Evolutionary conservation across 2,888 invertebrate genomes (phyloP).

Genomic region (Epicampocera succincta): DNA sequence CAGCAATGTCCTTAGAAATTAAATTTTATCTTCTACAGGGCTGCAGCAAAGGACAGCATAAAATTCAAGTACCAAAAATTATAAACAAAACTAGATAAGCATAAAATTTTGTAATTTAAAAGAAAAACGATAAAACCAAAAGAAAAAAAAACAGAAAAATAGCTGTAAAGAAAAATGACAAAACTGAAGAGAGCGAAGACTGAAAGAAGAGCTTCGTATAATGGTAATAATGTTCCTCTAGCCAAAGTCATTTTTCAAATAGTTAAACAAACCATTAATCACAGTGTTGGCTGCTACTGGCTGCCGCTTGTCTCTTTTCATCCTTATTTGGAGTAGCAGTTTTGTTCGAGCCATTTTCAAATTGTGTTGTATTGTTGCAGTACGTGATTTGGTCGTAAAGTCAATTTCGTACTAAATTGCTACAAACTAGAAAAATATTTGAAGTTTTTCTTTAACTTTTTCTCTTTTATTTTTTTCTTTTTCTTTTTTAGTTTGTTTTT

Average conservation of each 20-base stretch:
- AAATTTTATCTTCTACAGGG: constrained; percentile 10
- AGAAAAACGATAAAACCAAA: not conserved
- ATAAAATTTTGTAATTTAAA: constrained; percentile 44
- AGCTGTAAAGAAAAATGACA: not conserved
- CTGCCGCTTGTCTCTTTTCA: constrained; percentile 44
- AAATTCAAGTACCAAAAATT: constrained; percentile 21
- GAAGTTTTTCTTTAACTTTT: not conserved
- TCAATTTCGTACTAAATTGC: constrained; percentile 50
- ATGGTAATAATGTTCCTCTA: constrained; percentile 64
- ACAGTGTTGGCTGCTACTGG: constrained; percentile 50
- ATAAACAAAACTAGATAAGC: not conserved
- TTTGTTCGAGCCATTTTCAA: constrained; percentile 17
- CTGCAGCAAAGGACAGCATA: constrained; percentile 5
- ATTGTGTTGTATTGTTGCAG: constrained; percentile 4
- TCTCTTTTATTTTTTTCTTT: not conserved
- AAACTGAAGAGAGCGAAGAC: no score
- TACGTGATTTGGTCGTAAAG: constrained; percentile 60
- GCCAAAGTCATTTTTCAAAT: constrained; percentile 71
- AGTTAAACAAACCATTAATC: constrained; percentile 71
- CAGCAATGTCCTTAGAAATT: constrained; percentile 30
- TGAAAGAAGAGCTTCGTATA: constrained; percentile 22
- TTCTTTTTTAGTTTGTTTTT: not conserved
- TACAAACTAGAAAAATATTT: constrained; percentile 50
- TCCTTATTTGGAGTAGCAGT: constrained; percentile 41
- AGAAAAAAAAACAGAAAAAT: not conserved